These are phyloP conservation scores for Laupala kohalensis DNA, from an alignment of 1,140 invertebrate species.

Conservation along the genomic window DNA sequence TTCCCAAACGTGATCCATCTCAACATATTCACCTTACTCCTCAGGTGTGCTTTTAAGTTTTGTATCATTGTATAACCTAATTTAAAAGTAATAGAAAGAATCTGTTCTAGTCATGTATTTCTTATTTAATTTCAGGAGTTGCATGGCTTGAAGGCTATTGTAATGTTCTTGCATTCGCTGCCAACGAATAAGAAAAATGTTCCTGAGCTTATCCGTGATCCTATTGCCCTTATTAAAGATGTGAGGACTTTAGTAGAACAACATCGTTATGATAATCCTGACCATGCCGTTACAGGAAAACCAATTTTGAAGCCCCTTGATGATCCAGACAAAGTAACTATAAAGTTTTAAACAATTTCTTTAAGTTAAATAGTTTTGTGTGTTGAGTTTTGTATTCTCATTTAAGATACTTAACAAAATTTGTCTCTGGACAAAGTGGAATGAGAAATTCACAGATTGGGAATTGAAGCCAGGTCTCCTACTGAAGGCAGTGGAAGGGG, in stretches of 20 bases:
- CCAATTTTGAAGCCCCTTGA: constrained; percentile 39
- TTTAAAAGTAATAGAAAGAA: not conserved
- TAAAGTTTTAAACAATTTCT: too few relatives aligned
- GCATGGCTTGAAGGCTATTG: constrained; percentile 79
- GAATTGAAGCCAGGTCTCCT: too few relatives aligned
- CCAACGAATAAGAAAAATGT: constrained; percentile 83
- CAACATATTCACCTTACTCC: constrained; percentile 3
- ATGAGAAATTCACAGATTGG: too few relatives aligned
- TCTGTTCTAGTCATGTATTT: not conserved
- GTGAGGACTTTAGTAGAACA: constrained; percentile 75
- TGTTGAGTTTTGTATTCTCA: too few relatives aligned
- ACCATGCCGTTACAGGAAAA: constrained; percentile 66
- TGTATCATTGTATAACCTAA: not conserved
- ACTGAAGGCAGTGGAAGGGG: too few relatives aligned
- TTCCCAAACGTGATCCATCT: not conserved
- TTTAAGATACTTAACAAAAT: too few relatives aligned
- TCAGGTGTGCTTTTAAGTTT: not conserved
- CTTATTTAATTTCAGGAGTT: constrained; percentile 50
- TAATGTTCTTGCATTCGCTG: constrained; percentile 79
- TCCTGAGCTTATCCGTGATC: constrained; percentile 79
- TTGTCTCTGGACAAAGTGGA: too few relatives aligned
- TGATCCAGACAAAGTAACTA: constrained; percentile 7
- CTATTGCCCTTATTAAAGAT: constrained; percentile 77
- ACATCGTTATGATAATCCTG: constrained; percentile 73
- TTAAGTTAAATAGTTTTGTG: too few relatives aligned